These are phyloP conservation scores for Rhinatrema bivittatum DNA, from an alignment of 2,797 vertebrate genomes.

Conservation along the genomic window DNA sequence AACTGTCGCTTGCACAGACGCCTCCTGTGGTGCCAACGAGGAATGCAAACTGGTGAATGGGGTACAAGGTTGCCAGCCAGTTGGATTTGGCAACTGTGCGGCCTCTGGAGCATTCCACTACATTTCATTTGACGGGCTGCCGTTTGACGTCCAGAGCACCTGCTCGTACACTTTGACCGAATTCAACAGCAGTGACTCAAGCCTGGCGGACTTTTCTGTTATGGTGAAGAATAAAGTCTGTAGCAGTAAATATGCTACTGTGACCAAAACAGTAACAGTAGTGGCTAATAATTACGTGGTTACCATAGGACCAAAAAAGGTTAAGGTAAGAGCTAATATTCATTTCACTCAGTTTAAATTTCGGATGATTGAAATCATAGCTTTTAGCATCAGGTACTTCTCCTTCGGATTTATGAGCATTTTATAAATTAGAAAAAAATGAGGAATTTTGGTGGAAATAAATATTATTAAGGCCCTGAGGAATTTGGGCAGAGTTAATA, in stretches of 20 bases:
- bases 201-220: slow-evolving; percentile 18
- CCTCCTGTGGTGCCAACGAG: slow-evolving; percentile 19
- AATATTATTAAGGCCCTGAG: no score
- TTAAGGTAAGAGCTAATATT: slow-evolving; percentile 33
- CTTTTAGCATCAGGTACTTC: no score
- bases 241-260: not conserved
- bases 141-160: slow-evolving; percentile 62
- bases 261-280: slow-evolving; percentile 21
- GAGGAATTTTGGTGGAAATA: no score
- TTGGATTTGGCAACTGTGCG: slow-evolving; percentile 51
- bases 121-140: slow-evolving; percentile 56
- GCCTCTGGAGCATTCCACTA: slow-evolving; percentile 60
- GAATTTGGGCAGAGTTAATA: no score
- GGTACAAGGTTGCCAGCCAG: slow-evolving; percentile 15
- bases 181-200: slow-evolving; percentile 30
- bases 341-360: no score
- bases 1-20: slow-evolving; percentile 21
- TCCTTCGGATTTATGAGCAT: no score
- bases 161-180: slow-evolving; percentile 60
- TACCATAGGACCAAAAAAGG: slow-evolving; percentile 26
- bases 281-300: slow-evolving; percentile 8
- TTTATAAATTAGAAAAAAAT: no score
- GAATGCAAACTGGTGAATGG: slow-evolving; percentile 16
- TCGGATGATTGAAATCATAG: no score
- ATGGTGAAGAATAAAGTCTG: slow-evolving; percentile 25